These are phyloP conservation scores for Tachystola acroxantha DNA, from an alignment of 2,888 invertebrate species.

Conservation along the genomic window DNA sequence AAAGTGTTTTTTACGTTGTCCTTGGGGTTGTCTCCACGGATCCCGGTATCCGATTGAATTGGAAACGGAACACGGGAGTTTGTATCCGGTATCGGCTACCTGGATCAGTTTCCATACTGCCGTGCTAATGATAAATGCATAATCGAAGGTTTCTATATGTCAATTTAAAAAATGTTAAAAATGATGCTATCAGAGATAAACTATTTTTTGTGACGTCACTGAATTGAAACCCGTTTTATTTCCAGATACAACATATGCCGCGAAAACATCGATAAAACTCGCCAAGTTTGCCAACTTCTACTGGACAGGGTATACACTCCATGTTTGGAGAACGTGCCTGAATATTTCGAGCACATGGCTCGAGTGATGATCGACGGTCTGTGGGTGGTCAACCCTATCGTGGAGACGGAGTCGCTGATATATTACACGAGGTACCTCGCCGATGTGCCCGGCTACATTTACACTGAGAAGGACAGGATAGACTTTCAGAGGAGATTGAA, in stretches of 20 bases:
- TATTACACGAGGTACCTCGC: conserved; percentile 76
- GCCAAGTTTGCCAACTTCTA: conserved; percentile 76
- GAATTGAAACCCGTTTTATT: no score
- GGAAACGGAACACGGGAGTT: no score
- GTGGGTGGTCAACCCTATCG: conserved; percentile 82
- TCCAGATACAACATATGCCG: conserved; percentile 84
- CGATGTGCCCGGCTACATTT: conserved; percentile 76
- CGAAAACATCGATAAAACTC: conserved; percentile 80
- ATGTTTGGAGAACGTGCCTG: conserved; percentile 75
- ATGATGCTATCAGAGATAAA: no score
- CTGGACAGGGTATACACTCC: conserved; percentile 81
- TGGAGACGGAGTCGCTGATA: conserved; percentile 68
- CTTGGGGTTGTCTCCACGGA: no score
- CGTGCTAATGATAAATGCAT: no score
- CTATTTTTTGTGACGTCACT: no score
- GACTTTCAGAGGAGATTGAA: conserved; percentile 36
- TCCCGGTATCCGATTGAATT: no score
- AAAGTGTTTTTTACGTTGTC: no score
- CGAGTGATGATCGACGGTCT: conserved; percentile 82
- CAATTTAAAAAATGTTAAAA: no score
- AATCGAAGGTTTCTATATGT: no score
- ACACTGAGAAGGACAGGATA: conserved; percentile 49
- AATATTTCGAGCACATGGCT: conserved; percentile 82
- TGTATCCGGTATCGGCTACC: no score
- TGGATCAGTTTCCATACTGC: no score